Percentiles rank a stretch among this genome's conserved stretches.
Evolutionary conservation across 2,113 vertebrate species (phyloP).

Genomic region (Furnarius figulus): DNA sequence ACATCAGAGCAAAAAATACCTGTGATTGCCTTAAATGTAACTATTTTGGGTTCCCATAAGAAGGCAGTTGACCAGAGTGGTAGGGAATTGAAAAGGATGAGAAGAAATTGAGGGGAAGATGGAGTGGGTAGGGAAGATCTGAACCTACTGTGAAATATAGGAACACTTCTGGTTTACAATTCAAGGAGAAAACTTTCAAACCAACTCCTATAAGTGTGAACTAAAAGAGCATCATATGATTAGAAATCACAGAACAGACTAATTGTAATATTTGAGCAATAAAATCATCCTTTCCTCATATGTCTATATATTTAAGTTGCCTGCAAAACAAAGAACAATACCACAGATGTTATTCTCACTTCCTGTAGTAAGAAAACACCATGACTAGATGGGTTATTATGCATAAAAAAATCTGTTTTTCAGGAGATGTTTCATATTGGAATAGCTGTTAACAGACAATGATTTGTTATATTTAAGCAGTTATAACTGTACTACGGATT

Average conservation of each 20-base stretch:
- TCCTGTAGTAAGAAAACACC: neutral
- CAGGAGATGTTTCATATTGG: neutral
- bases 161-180: neutral
- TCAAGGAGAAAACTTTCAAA: neutral
- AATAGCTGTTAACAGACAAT: neutral
- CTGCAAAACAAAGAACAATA: neutral
- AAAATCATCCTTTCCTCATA: neutral
- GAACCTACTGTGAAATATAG: neutral
- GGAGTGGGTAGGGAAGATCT: neutral
- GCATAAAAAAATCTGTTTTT: neutral
- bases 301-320: neutral
- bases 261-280: neutral
- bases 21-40: neutral
- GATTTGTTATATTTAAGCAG: neutral
- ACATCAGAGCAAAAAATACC: neutral
- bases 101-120: neutral
- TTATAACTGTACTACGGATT: neutral
- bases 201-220: neutral
- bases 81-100: neutral
- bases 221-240: neutral
- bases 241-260: neutral
- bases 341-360: neutral
- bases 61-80: neutral
- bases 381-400: neutral
- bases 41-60: neutral